Base-by-base conservation (phyloP, 2,888 invertebrate species). In the Agriopis marginaria region DNA sequence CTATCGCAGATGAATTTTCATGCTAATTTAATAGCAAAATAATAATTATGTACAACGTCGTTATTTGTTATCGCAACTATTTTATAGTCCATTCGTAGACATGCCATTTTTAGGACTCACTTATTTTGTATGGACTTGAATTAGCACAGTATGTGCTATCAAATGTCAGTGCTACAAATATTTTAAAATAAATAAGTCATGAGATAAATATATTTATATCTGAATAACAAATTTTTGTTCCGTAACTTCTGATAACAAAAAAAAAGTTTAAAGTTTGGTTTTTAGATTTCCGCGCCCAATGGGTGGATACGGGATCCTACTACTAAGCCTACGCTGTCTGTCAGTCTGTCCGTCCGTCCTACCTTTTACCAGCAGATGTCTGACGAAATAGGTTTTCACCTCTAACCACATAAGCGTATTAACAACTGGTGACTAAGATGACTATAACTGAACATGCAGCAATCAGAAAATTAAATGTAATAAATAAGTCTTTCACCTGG, bases 401-500 rank as follows among this genome's bases (percentile, higher is more conserved):
- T 47, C 11, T 47, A 6, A 47, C 6, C 45, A 0, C 45, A 47
- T 6, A 5, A 12, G 12, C 10, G 12, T 7, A 40, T 8, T 6
- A 40, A 40, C 1, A 40, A 40, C 40, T 40, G 8, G 40, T 8
- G 3, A 40, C 40, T 40, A 6, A 40, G 8, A 40, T 0, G 40
- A 40, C 40, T 40, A 40, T 7, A 8, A 3, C 40, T 40, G 40
- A 40, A 45, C 9, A 45, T 4, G 10, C 11, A 49, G 14, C 10
- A 23, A 23, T 23, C 17, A 23, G 17, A 23, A 23, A 23, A 23
- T 23, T 0, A 14, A 17, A 17, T 50, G 14, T n/a, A 14, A 23
- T 23, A 11, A 51, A 51, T 12, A 23, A 51, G 32, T 14, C 0
- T 42, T 42, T 87, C 76, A 97, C 97, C 97, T 97, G 66, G 98